phyloP scores from a whole-genome alignment of 2,113 vertebrate species.

The Pseudorhombus dupliciocellatus region DNA sequence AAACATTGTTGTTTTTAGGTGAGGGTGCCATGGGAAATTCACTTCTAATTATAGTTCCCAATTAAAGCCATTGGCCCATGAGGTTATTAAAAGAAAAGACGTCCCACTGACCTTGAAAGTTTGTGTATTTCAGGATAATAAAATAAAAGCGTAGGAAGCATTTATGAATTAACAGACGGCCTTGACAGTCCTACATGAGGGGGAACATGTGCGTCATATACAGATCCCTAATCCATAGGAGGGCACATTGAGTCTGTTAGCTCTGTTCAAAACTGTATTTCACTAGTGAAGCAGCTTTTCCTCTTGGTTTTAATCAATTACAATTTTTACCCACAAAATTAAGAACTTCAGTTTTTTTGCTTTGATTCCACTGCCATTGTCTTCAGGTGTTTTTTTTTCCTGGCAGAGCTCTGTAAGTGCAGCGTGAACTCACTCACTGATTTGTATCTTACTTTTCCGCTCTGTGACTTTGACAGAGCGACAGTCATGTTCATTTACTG shows the following conservation, averaged over 20 bases:
- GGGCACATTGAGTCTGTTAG: neutral
- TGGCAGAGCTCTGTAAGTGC: neutral
- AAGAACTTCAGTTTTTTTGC: neutral
- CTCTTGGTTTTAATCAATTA: neutral
- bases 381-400: neutral
- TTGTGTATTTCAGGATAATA: constrained; percentile 26
- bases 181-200: constrained; percentile 26
- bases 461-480: neutral
- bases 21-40: constrained; percentile 40
- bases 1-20: neutral
- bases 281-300: neutral
- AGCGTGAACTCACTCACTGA: neutral
- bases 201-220: neutral
- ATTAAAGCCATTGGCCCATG: constrained; percentile 62
- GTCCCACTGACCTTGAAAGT: constrained; percentile 63
- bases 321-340: neutral
- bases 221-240: constrained; percentile 37
- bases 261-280: neutral
- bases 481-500: constrained; percentile 12
- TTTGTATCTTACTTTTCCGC: neutral
- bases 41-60: constrained; percentile 58
- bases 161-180: constrained; percentile 27
- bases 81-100: constrained; percentile 45
- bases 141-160: constrained; percentile 27
- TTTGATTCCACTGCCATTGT: no score